Conservation (phyloP, 2,888 invertebrate genomes). For the Phytoseiulus persimilis region DNA sequence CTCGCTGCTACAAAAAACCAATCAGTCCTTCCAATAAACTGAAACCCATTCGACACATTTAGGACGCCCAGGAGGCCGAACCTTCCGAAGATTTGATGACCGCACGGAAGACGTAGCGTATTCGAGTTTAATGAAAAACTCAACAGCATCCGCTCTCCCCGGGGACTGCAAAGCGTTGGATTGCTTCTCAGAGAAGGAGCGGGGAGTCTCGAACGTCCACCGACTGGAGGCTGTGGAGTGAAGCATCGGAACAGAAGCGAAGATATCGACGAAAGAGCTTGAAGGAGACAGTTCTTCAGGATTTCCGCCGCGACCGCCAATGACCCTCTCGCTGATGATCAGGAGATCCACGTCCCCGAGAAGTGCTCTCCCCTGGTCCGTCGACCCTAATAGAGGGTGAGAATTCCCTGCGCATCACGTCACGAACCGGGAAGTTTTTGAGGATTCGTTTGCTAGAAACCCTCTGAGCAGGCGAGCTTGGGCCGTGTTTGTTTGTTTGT, state of each 20-base stretch:
- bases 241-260: too few species aligned
- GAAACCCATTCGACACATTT: neutral
- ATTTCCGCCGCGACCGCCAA: too few species aligned
- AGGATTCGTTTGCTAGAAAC: neutral
- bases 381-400: too few species aligned
- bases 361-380: too few species aligned
- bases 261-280: too few species aligned
- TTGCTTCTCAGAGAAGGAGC: neutral
- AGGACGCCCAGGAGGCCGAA: neutral
- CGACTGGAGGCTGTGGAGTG: too few species aligned
- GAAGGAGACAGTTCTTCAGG: too few species aligned
- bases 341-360: too few species aligned
- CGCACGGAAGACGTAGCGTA: neutral
- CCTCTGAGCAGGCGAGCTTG: neutral
- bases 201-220: too few species aligned
- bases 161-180: neutral
- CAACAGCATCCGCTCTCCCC: neutral
- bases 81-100: neutral
- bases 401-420: too few species aligned
- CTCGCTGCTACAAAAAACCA: neutral
- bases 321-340: too few species aligned
- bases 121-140: conserved; percentile 5
- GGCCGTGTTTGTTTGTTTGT: neutral
- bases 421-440: too few species aligned
- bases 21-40: neutral